Evolutionary conservation across 2,113 vertebrate genomes (phyloP), one percentile per base, ranked within the genome.

Genomic region (Notarius quadriscutis): DNA sequence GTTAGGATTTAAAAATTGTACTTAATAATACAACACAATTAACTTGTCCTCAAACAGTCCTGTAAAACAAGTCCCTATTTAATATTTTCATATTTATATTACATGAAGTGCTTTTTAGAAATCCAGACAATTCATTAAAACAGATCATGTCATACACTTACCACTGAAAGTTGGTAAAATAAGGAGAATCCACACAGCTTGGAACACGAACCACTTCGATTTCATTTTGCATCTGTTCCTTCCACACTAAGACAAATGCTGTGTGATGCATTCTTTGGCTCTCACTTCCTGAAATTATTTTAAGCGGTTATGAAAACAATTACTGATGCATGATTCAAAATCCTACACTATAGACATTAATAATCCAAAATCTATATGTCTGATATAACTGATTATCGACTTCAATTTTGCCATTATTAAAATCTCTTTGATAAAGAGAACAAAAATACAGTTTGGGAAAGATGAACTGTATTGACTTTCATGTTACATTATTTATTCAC

Each of bases 221-320:
- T 34, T 81, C 57, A 82, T 82, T 25, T 7, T 82, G 34, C 20
- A 25, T n/a, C 34, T 82, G 80, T 82, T 48, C 22, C 80, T 62
- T 60, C 30, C 34, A 82, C 80, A 82, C 34, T 4, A 55, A 79
- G 12, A 57, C 53, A 34, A 34, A 57, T 20, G 78, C 53, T 34
- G 20, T 1, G 0, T 80, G 17, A 80, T 34, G 53, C 30, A 3
- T 82, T 50, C 34, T 25, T 63, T 82, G 34, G 58, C 80, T 82
- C 34, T 63, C 80, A 82, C 80, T 82, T 82, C 80, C 80, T 82
- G 80, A 50, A 63, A 30, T 80, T 7, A 12, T 5, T 22, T n/a
- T 50, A 77, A 25, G 77, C 15, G 3, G 7, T n/a, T 55, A 30
- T 57, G 51, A 27, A 14, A 79, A 62, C 34, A 25, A 63, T 22